Base-by-base conservation (phyloP, 30 jellyfish, hydroid and myxozoan species). In the Hydractinia symbiolongicarpus region DNA sequence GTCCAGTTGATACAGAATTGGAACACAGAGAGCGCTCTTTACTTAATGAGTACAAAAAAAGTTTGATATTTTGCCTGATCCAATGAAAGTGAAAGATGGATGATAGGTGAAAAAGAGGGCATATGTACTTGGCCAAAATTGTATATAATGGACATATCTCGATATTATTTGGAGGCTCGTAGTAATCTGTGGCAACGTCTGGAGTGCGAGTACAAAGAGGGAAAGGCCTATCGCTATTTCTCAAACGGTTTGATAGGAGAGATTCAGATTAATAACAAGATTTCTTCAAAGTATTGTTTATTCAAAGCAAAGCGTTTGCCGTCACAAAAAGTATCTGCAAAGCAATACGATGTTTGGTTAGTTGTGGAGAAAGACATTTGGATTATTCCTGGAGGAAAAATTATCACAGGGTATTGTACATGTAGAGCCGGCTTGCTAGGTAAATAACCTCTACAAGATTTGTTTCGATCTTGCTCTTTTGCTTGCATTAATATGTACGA, bases 161-260 rank as follows among this genome's bases (percentile, higher is more conserved):
- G 44, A 30, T 30, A 13, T 54, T 62, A 68, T 14, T 40, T 50
- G 17, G 30, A 50, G 67, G 62, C 52, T 16, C 51, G 20, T 20
- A 54, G 50, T 64, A 21, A 67, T 58, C 60, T 81, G 54, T 30
- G 85, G 16, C 87, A 81, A 79, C 76, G 89, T 8, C 44, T 81
- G 9, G 87, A 81, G 61, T 70, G 89, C 50, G 89, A 81, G 44
- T 81, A 81, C 84, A 81, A 81, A 70, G 89, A 81, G 66, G 89
- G 89, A 14, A 81, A 81, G 79, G 89, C 89, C 50, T 81, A 67
- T 53, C 17, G 89, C 19, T 81, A 81, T 53, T 81, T 68, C 55
- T 21, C 80, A 69, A 58, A 69, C 40, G 79, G 78, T 9, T 81
- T 81, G 54, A 21, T 67, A 11, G 78, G 56, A 52, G 89, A 81